These are phyloP conservation scores for Oscheius myriophilus DNA, from an alignment of 2,888 invertebrate genomes.

Conservation along the genomic window DNA sequence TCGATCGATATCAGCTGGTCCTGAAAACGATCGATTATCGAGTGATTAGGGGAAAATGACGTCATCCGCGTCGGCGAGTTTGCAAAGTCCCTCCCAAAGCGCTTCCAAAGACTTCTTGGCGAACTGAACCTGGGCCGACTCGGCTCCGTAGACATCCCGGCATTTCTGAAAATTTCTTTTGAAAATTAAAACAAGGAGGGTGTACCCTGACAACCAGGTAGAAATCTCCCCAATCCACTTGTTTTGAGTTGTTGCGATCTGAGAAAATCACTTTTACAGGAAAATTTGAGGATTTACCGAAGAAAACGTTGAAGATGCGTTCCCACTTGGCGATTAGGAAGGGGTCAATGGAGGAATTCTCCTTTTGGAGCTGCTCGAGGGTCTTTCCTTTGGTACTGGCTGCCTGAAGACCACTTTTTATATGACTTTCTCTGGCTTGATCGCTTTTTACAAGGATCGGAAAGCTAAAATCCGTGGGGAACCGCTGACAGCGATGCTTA, in stretches of 20 bases:
- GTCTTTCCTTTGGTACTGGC: constrained; percentile 29
- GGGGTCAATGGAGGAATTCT: constrained; percentile 60
- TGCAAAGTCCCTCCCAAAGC: constrained; percentile 68
- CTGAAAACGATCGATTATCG: constrained; percentile 4
- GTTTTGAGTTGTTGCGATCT: constrained; percentile 65
- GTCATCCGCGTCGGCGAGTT: constrained; percentile 58
- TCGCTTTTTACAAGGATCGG: background rate
- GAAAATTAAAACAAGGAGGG: background rate
- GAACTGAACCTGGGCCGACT: constrained; percentile 64
- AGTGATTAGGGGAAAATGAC: constrained; percentile 24
- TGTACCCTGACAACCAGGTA: constrained; percentile 68
- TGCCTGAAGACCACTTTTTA: constrained; percentile 26
- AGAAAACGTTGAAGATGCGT: constrained; percentile 67
- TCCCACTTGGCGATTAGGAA: constrained; percentile 69
- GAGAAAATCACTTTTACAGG: constrained; percentile 28
- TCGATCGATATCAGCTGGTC: constrained; percentile 64
- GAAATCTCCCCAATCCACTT: constrained; percentile 69
- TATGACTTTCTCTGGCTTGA: background rate
- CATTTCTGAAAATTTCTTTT: constrained; percentile 54
- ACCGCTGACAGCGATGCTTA: too few relatives aligned
- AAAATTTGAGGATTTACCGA: constrained; percentile 42
- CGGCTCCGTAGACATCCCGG: constrained; percentile 69
- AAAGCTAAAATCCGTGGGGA: background rate
- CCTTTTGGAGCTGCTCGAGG: constrained; percentile 53
- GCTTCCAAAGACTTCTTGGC: constrained; percentile 64